phyloP scores from a whole-genome alignment of 2,888 invertebrate genomes.

The Agrotis ipsilon region DNA sequence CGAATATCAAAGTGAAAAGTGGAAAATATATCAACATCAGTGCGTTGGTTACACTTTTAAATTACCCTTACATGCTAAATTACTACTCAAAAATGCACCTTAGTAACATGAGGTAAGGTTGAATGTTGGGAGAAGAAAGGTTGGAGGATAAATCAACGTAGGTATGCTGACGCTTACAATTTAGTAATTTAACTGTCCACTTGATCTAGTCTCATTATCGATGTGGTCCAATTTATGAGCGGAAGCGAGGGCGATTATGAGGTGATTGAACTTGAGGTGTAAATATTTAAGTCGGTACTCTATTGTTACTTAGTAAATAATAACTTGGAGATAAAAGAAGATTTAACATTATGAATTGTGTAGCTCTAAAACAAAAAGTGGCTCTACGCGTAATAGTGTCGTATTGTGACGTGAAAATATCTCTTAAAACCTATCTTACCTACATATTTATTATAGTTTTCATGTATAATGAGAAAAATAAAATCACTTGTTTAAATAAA shows the following conservation, averaged over 20 bases:
- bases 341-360: no score
- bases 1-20: slow-evolving; percentile 71
- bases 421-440: no score
- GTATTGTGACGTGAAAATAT: no score
- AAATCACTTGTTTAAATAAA: no score
- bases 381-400: no score
- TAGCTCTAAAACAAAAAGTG: no score
- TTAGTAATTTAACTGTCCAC: slow-evolving; percentile 86
- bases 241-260: slow-evolving; percentile 13
- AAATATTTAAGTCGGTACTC: no score
- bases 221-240: slow-evolving; percentile 48
- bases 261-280: no score
- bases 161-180: slow-evolving; percentile 82
- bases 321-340: no score
- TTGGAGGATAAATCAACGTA: slow-evolving; percentile 78
- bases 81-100: slow-evolving; percentile 23
- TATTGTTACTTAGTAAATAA: no score
- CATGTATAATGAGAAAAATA: no score
- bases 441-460: no score
- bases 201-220: slow-evolving; percentile 82
- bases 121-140: slow-evolving; percentile 34
- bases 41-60: slow-evolving; percentile 77
- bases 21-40: slow-evolving; percentile 79
- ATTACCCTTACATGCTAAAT: slow-evolving; percentile 53
- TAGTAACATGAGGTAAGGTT: slow-evolving; percentile 28